Evolutionary conservation across 2,888 invertebrate species (phyloP).

Genomic region (Bhutanitis thaidina): DNA sequence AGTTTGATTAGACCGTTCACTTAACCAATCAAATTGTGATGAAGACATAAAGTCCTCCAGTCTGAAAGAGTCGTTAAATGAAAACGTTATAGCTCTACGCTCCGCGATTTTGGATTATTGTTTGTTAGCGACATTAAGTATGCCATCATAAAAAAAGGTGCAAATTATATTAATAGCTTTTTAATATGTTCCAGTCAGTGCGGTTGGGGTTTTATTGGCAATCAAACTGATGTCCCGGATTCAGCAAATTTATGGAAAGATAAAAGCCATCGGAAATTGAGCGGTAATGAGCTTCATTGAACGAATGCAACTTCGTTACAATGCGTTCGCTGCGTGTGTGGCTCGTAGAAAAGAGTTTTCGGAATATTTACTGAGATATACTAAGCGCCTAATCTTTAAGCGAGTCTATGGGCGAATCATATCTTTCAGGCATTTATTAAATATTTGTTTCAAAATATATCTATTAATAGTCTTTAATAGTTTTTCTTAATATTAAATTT

Average conservation of each 20-base stretch:
- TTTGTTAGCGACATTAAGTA: conserved; percentile 32
- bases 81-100: conserved; percentile 25
- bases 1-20: no score
- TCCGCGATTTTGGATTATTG: conserved; percentile 31
- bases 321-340: neutral
- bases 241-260: conserved; percentile 51
- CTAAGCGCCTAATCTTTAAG: no score
- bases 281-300: conserved; percentile 37
- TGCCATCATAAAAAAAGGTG: conserved; percentile 49
- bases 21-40: neutral
- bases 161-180: conserved; percentile 58
- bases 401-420: no score
- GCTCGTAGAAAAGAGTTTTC: no score
- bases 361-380: no score
- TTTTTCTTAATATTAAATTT: no score
- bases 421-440: no score
- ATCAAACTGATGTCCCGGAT: conserved; percentile 50
- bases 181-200: conserved; percentile 49
- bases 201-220: conserved; percentile 53
- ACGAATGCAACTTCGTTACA: neutral
- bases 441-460: no score
- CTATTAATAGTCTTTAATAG: no score
- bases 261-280: conserved; percentile 44
- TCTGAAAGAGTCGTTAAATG: conserved; percentile 19
- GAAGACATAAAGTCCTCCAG: conserved; percentile 17